Percentiles rank a stretch among this genome's conserved stretches.
These are phyloP conservation scores for Turritopsis dohrnii DNA, from an alignment of 30 jellyfish, hydroid and myxozoan species.

Conservation along the genomic window DNA sequence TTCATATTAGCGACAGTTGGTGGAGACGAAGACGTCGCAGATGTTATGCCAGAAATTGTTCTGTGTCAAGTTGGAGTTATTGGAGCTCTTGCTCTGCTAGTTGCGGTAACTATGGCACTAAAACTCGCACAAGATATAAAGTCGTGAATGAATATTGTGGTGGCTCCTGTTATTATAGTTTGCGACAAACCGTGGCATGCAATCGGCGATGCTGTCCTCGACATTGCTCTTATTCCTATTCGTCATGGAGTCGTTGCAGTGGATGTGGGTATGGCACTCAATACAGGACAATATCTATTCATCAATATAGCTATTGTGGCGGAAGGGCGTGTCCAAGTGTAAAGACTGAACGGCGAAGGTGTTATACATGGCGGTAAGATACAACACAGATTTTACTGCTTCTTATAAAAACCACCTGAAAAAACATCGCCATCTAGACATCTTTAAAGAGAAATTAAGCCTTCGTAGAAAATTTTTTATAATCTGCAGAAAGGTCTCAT, in stretches of 20 bases:
- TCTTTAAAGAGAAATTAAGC: too few species aligned
- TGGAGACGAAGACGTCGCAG: background rate
- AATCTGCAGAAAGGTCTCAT: too few species aligned
- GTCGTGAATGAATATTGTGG: background rate
- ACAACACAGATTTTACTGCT: background rate
- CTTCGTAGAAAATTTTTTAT: too few species aligned
- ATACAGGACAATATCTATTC: conserved; percentile 36
- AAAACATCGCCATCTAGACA: too few species aligned
- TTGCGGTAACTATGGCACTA: conserved; percentile 1
- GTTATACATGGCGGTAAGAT: conserved; percentile 49
- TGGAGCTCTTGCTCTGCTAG: conserved; percentile 24
- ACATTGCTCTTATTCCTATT: conserved; percentile 47
- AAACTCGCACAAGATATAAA: background rate
- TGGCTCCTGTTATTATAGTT: background rate
- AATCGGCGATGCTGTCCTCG: conserved; percentile 71
- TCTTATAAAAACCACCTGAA: too few species aligned
- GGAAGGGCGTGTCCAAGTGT: conserved; percentile 68
- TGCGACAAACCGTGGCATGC: conserved; percentile 26
- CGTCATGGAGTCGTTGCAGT: conserved; percentile 66
- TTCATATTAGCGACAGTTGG: background rate
- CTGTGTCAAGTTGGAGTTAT: conserved; percentile 6
- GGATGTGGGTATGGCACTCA: conserved; percentile 84
- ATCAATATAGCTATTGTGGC: conserved; percentile 49
- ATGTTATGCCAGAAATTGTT: background rate
- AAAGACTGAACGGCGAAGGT: conserved; percentile 33